A percentile compares a stretch with the other conserved stretches of the same genome.
Conservation (phyloP, 2,888 invertebrate species). For the Chloroclysta siterata region DNA sequence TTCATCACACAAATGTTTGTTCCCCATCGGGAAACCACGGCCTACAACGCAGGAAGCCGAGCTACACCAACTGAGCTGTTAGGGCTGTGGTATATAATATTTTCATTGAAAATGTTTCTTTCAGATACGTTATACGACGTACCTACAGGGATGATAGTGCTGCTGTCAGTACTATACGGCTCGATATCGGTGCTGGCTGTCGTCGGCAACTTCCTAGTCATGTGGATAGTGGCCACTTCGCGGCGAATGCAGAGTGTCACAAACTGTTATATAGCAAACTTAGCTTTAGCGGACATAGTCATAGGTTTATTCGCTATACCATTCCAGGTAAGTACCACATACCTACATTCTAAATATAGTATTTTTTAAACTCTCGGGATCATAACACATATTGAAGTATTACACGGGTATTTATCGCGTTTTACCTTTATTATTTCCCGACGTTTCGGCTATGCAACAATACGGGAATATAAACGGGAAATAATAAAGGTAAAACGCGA, state of each 20-base stretch:
- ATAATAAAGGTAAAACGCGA: too few relatives aligned
- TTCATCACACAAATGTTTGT: too few relatives aligned
- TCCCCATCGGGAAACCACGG: too few relatives aligned
- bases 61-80: too few relatives aligned
- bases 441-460: too few relatives aligned
- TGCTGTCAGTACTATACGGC: constrained; percentile 92
- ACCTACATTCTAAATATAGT: too few relatives aligned
- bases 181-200: constrained; percentile 92
- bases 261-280: constrained; percentile 93
- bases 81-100: background rate
- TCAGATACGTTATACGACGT: constrained; percentile 89
- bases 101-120: constrained; percentile 48
- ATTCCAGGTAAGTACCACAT: constrained; percentile 83
- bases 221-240: constrained; percentile 92
- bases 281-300: constrained; percentile 93
- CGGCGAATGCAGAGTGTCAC: constrained; percentile 92
- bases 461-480: too few relatives aligned
- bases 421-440: too few relatives aligned
- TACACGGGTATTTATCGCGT: too few relatives aligned
- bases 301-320: constrained; percentile 94
- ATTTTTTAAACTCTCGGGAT: too few relatives aligned
- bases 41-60: too few relatives aligned
- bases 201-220: constrained; percentile 93
- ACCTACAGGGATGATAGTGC: constrained; percentile 88
- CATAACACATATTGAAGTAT: too few relatives aligned